Conservation (phyloP, 2,888 invertebrate species). For the Nematopogon swammerdamellus region DNA sequence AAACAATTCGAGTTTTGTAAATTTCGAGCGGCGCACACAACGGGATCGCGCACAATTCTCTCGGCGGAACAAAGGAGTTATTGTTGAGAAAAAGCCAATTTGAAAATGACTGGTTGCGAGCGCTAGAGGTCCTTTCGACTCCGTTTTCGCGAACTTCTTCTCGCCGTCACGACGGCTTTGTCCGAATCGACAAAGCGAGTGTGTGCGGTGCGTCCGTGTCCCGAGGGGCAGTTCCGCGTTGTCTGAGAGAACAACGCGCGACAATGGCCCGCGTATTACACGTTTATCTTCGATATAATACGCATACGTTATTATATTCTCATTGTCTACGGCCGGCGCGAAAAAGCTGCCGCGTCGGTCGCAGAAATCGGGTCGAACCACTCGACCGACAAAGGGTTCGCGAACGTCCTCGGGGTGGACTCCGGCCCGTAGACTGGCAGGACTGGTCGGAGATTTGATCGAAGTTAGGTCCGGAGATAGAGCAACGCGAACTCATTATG, state of each 20-base stretch:
- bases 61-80: slow-evolving; percentile 35
- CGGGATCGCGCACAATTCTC: slow-evolving; percentile 32
- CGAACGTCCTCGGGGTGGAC: background rate
- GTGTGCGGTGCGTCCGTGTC: background rate
- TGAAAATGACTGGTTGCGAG: slow-evolving; percentile 52
- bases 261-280: background rate
- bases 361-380: background rate
- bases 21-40: slow-evolving; percentile 32
- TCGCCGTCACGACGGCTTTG: background rate
- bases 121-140: slow-evolving; percentile 20
- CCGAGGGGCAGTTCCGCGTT: background rate
- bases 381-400: background rate
- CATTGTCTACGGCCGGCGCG: background rate
- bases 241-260: background rate
- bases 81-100: slow-evolving; percentile 56
- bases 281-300: background rate
- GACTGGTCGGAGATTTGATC: background rate
- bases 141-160: background rate
- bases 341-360: background rate
- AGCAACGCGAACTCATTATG: background rate
- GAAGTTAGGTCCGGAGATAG: background rate
- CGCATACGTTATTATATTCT: background rate
- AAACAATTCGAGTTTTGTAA: slow-evolving; percentile 53
- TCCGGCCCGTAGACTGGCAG: too few relatives aligned
- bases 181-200: background rate